phyloP scores from a whole-genome alignment of 2,888 invertebrate genomes.

The Caenorhabditis sulstoni region DNA sequence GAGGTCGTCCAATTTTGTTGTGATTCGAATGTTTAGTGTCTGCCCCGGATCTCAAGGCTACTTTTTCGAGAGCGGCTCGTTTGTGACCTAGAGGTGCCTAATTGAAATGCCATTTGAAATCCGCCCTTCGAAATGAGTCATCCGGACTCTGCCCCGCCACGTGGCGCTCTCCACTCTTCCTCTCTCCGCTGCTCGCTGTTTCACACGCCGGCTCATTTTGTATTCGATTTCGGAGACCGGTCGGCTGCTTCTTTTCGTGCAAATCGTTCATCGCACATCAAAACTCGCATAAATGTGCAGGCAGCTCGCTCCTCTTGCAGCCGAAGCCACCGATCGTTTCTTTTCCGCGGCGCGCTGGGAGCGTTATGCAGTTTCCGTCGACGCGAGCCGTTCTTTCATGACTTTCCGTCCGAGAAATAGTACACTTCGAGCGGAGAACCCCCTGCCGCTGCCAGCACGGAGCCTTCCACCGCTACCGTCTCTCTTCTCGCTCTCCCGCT shows the following conservation, averaged over 20 bases:
- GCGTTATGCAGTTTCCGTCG: conserved; percentile 30
- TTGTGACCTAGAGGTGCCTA: no score
- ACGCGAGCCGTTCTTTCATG: conserved; percentile 11
- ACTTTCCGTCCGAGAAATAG: conserved; percentile 8
- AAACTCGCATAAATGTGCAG: neutral
- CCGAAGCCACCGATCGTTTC: conserved; percentile 1
- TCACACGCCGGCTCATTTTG: no score
- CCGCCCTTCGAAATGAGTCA: no score
- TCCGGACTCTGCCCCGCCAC: no score
- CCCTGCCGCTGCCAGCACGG: conserved; percentile 6
- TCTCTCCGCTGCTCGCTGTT: neutral
- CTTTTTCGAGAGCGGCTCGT: no score
- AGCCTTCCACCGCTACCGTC: conserved; percentile 23
- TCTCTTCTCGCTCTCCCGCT: neutral
- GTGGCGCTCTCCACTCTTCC: no score
- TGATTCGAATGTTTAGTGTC: neutral
- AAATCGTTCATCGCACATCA: neutral
- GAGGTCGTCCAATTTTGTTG: no score
- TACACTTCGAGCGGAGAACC: conserved; percentile 1
- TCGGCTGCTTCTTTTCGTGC: neutral
- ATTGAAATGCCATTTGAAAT: no score
- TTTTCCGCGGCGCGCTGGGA: conserved; percentile 14
- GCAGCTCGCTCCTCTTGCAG: neutral
- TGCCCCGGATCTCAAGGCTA: no score
- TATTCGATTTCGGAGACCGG: neutral